Evolutionary conservation across 2,888 invertebrate species (phyloP), one percentile per base, ranked within the genome.

Genomic region (Limenitis camilla): DNA sequence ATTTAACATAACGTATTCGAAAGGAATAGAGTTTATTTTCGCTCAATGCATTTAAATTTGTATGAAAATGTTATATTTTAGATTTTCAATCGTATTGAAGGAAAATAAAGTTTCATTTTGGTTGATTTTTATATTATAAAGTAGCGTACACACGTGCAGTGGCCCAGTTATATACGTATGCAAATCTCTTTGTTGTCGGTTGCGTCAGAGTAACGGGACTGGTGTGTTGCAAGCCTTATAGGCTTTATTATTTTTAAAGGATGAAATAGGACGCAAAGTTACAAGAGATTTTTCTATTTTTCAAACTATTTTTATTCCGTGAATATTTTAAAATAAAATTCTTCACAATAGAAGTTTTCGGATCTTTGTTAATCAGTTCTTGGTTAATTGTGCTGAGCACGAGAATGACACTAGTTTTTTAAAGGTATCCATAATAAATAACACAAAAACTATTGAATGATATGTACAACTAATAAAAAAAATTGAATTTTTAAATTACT

Each of bases 161-260:
- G 56, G 57, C 69, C 70, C 62, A 68, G 66, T 76, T 81, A 70
- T 74, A 78, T 72, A 77, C 75, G 71, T 76, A 82, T 84, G 85
- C 81, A 82, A 85, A 85, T 82, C 74, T 65, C 76, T 84, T 85
- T 83, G 81, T 82, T 33, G 76, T 73, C 75, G 66, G 60, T 58
- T 60, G 64, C 65, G 71, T 81, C 76, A 78, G 62, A 62, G 61
- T 79, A 78, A 78, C 79, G 78, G 81, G 67, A 66, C 67, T 58
- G 55, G 57, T 62, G 66, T 66, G 64, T 63, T 61, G 58, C 59
- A 52, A 56, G 56, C 55, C 50, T 58, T 55, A 46, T 49, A 49
- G 32, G 53, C 48, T 51, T 44, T 45, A 45, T 50, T 40, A 44
- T 51, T 45, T 51, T 44, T 45, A 35, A 45, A 51, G 27, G 38